Conservation (phyloP, 2,797 vertebrate species). For the Micropoecilia bifurca region DNA sequence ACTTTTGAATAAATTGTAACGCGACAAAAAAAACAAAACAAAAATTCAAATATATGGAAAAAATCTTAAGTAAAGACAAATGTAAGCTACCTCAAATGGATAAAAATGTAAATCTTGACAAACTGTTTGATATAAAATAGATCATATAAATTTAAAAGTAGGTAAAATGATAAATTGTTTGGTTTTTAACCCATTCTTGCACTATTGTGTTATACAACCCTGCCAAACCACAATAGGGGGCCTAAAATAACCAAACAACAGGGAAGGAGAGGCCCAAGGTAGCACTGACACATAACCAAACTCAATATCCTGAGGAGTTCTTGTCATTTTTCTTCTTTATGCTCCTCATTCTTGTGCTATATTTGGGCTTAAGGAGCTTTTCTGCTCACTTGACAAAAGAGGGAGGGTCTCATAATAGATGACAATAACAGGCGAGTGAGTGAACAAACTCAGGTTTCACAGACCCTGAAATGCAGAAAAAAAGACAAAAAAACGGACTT, state of each 20-base stretch:
- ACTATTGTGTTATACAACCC: constrained; percentile 49
- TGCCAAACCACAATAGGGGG: constrained; percentile 45
- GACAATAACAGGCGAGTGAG: constrained; percentile 32
- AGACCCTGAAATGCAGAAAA: constrained; percentile 20
- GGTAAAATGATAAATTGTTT: not conserved
- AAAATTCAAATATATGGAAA: not conserved
- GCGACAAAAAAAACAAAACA: not conserved
- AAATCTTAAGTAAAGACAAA: not conserved
- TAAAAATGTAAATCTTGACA: not conserved
- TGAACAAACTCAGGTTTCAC: constrained; percentile 33
- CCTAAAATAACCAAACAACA: constrained; percentile 59
- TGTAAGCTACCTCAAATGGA: constrained; percentile 14
- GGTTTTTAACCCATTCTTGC: constrained; percentile 9
- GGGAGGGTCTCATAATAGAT: constrained; percentile 46
- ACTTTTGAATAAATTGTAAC: not conserved
- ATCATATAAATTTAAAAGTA: not conserved
- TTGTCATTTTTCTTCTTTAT: constrained; percentile 43
- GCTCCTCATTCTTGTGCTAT: constrained; percentile 30
- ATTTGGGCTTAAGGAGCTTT: constrained; percentile 35
- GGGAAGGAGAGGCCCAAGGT: constrained; percentile 61
- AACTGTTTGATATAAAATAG: not conserved
- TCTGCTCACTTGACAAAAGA: constrained; percentile 54
- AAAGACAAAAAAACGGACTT: not conserved
- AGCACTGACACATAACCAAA: constrained; percentile 49
- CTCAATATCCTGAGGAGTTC: constrained; percentile 51